Evolutionary conservation across 92 coral and sea anemone genomes (phyloP).

Genomic region (Virgularia gustaviana): DNA sequence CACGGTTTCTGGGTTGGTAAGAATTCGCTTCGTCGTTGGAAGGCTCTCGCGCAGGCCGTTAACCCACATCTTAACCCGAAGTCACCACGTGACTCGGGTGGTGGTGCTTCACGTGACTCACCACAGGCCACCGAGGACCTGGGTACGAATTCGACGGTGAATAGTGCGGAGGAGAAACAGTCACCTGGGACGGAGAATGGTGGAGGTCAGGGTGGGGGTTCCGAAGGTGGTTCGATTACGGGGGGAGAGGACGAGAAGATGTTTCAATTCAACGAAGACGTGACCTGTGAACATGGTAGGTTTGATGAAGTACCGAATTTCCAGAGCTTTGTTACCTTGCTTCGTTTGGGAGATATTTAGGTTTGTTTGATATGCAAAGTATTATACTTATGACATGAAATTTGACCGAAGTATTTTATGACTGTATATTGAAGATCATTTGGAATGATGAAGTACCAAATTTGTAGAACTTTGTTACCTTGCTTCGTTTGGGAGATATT

Average conservation of each 20-base stretch:
- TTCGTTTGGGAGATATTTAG: too few species aligned
- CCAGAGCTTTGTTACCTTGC: too few species aligned
- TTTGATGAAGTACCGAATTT: too few species aligned
- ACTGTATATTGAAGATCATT: not conserved
- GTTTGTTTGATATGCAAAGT: not conserved
- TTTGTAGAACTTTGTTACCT: too few species aligned
- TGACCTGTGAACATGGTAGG: constrained; percentile 84
- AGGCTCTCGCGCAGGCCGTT: constrained; percentile 56
- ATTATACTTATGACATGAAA: too few species aligned
- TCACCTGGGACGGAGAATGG: constrained; percentile 24
- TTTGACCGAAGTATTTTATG: constrained; percentile 47
- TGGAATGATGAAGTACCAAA: too few species aligned
- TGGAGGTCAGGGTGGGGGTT: constrained; percentile 13
- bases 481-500: too few species aligned
- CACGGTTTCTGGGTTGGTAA: constrained; percentile 81
- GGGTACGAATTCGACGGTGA: not conserved
- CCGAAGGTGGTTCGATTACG: constrained; percentile 39
- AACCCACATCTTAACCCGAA: constrained; percentile 35
- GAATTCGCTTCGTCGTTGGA: constrained; percentile 76
- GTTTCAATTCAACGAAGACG: constrained; percentile 76
- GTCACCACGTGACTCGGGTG: constrained; percentile 2
- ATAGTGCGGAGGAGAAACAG: constrained; percentile 11
- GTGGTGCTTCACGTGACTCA: constrained; percentile 19
- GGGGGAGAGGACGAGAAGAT: constrained; percentile 22
- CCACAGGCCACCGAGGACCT: not conserved